A percentile compares a stretch with the other conserved stretches of the same genome.
Evolutionary conservation across 2,797 vertebrate genomes (phyloP).

Genomic region (Rhynchotus rufescens): DNA sequence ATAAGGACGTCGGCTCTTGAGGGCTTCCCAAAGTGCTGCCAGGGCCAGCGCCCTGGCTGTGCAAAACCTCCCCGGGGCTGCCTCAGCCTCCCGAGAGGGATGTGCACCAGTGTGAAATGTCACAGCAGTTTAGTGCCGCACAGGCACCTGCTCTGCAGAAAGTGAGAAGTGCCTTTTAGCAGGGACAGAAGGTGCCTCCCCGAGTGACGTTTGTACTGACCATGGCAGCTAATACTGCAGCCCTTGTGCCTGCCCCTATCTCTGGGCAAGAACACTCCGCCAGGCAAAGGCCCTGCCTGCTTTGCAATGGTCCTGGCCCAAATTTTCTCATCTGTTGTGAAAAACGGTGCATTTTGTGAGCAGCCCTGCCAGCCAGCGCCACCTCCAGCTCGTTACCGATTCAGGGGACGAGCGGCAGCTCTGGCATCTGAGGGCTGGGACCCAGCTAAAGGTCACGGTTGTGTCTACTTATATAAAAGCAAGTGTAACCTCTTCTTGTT

Average conservation of each 20-base stretch:
- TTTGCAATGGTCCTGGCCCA: neutral
- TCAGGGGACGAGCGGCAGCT: neutral
- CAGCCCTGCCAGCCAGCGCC: neutral
- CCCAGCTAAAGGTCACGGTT: neutral
- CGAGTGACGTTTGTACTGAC: neutral
- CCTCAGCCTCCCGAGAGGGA: neutral
- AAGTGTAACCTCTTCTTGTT: neutral
- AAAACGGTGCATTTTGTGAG: neutral
- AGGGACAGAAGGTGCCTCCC: neutral
- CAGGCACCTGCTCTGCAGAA: neutral
- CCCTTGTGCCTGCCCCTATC: accelerated
- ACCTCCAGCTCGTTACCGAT: conserved; percentile 24
- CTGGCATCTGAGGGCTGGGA: conserved; percentile 11
- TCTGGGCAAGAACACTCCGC: neutral
- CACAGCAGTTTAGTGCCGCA: neutral
- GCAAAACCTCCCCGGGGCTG: neutral
- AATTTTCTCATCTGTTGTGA: neutral
- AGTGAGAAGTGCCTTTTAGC: neutral
- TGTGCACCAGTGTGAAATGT: neutral
- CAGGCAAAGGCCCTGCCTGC: neutral
- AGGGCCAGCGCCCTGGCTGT: neutral
- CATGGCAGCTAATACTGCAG: neutral
- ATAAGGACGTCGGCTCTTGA: neutral
- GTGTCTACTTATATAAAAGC: conserved; percentile 1
- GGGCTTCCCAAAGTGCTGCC: conserved; percentile 4